Percentiles rank a stretch among this genome's conserved stretches.
phyloP scores from a whole-genome alignment of 2,888 invertebrate genomes.

The Drosophila setosimentum region DNA sequence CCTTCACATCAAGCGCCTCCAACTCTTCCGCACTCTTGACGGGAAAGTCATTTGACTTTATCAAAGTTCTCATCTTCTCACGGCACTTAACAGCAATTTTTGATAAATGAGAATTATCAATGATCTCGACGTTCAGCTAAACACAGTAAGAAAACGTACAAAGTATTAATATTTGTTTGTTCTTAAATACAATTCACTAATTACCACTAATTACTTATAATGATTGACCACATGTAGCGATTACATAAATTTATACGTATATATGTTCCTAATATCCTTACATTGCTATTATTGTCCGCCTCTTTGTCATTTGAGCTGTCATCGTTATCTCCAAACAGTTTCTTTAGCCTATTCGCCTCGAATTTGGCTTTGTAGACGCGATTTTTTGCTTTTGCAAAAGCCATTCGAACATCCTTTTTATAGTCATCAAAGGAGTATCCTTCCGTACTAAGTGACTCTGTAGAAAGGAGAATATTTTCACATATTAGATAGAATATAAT shows the following conservation, averaged over 20 bases:
- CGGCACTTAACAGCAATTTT: conserved; percentile 5
- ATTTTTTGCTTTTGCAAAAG: conserved; percentile 5
- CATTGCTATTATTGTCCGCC: neutral
- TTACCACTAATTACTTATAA: neutral
- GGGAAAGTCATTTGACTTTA: conserved; percentile 41
- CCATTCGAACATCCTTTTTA: conserved; percentile 5
- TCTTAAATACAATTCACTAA: neutral
- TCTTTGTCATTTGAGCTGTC: neutral
- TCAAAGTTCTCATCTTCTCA: conserved; percentile 26
- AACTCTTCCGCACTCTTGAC: conserved; percentile 32
- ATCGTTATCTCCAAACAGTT: neutral
- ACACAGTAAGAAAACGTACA: neutral
- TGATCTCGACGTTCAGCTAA: conserved; percentile 1
- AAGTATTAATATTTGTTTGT: neutral
- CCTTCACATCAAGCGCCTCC: conserved; percentile 38
- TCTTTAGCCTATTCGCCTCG: conserved; percentile 3
- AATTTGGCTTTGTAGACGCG: conserved; percentile 11
- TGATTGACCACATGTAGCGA: neutral
- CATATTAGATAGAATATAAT: neutral
- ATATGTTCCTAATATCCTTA: neutral
- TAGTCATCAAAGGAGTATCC: conserved; percentile 12
- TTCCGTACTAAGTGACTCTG: conserved; percentile 9
- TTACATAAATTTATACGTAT: neutral
- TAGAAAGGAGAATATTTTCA: neutral
- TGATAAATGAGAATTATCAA: neutral